Evolutionary conservation across 2,113 vertebrate genomes (phyloP), one percentile per base, ranked within the genome.

Genomic region (Vulpes lagopus): DNA sequence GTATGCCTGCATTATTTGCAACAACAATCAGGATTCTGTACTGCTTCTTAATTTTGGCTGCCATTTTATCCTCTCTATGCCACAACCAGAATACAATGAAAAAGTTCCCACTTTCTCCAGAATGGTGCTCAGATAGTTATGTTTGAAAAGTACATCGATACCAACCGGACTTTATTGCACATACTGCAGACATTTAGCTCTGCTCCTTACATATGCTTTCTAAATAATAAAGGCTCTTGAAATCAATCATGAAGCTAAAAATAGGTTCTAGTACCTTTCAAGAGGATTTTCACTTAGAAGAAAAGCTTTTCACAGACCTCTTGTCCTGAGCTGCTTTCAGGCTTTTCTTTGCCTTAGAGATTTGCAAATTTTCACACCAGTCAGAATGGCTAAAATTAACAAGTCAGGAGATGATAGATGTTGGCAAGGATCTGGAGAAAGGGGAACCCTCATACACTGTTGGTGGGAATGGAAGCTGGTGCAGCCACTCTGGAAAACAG

Each of bases 141-240:
- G 69, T 79, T 83, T 85, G 71, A 90, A 73, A 78, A 94, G 51
- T 15, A 82, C 23, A 51, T 8, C 27, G 5, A 91, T 22, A 89
- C 23, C 22, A n/a, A 38, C 27, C 79, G 20, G 62, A 35, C 74
- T 88, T 92, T 90, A 84, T 8, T 43, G n/a, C 51, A 60, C 25
- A 51, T 3, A 71, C 6, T 59, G 43, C 92, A 65, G 32, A 89
- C 5, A 27, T 85, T 82, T 78, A 95, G 35, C 43, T 94, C 32
- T 30, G 59, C 67, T 91, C 11, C 57, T 91, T 96, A 93, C 59
- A 73, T 96, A 96, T 96, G n/a, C 86, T 95, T 96, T 96, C 87
- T 65, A 96, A 97, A 95, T 89, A 95, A 53, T 11, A 81, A 97
- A 85, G 43, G 20, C 30, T 84, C 71, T 85, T 74, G 35, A 71